phyloP scores from a whole-genome alignment of 2,797 vertebrate genomes.

The Lepidocolaptes lacrymiger region DNA sequence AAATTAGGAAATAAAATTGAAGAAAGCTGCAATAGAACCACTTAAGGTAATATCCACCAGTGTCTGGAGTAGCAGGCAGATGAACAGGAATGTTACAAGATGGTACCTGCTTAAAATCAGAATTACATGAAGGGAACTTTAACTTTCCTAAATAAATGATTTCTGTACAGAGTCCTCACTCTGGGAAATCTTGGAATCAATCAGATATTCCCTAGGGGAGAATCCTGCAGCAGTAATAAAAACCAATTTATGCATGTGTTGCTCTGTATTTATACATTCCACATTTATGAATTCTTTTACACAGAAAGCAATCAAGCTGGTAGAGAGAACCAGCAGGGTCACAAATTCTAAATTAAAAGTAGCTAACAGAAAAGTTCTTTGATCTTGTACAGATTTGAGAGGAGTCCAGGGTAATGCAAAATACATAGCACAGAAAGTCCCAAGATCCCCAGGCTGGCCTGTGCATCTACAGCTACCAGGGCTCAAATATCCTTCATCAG shows the following conservation, averaged over 20 bases:
- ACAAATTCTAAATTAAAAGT: not conserved
- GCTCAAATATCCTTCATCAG: not conserved
- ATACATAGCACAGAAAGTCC: not conserved
- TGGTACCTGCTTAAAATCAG: not conserved
- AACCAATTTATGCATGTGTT: rapidly evolving
- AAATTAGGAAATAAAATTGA: not conserved
- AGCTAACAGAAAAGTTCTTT: not conserved
- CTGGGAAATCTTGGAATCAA: not conserved
- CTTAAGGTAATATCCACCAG: not conserved
- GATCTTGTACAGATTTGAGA: not conserved
- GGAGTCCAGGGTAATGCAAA: not conserved
- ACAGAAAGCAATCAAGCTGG: not conserved
- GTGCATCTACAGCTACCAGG: not conserved
- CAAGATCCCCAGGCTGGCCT: not conserved
- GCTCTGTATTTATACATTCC: not conserved
- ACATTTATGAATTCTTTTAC: not conserved
- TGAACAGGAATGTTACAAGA: not conserved
- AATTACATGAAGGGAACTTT: not conserved
- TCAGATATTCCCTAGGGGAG: not conserved
- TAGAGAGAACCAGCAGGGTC: not conserved
- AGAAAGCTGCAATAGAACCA: not conserved
- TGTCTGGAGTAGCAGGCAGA: not conserved
- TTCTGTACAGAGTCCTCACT: not conserved
- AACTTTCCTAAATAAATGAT: not conserved
- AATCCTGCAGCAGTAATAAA: not conserved